These are phyloP conservation scores for Odontothrips loti DNA, from an alignment of 2,888 invertebrate species.

Conservation along the genomic window DNA sequence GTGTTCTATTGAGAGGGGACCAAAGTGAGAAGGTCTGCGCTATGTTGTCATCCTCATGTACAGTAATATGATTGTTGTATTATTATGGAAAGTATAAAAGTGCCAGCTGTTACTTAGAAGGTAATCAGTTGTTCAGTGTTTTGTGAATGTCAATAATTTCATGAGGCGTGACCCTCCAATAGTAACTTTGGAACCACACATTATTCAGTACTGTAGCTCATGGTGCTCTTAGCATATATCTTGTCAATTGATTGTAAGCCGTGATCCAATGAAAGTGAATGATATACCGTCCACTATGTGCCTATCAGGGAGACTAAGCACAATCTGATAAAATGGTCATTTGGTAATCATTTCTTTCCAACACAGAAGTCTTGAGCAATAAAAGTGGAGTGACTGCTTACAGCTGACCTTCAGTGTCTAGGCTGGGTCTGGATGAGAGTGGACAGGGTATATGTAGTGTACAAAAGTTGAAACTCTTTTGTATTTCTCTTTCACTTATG, in stretches of 20 bases:
- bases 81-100: background rate
- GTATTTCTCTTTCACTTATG: background rate
- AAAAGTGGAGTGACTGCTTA: background rate
- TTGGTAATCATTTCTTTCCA: background rate
- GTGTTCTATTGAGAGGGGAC: conserved; percentile 7
- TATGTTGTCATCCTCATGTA: background rate
- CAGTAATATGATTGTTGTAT: no score
- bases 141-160: no score
- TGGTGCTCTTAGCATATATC: background rate
- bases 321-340: background rate
- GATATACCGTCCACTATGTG: background rate
- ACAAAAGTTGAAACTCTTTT: background rate
- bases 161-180: conserved; percentile 3
- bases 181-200: background rate
- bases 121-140: background rate
- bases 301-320: background rate
- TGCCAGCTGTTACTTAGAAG: background rate
- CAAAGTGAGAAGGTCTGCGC: background rate
- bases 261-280: background rate
- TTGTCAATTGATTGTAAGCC: background rate
- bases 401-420: background rate
- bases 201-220: background rate
- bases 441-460: conserved; percentile 15
- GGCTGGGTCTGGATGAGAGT: background rate
- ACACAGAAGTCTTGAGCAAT: background rate